Base-by-base conservation (phyloP, 2,113 vertebrate genomes). In the Brachyistius frenatus region DNA sequence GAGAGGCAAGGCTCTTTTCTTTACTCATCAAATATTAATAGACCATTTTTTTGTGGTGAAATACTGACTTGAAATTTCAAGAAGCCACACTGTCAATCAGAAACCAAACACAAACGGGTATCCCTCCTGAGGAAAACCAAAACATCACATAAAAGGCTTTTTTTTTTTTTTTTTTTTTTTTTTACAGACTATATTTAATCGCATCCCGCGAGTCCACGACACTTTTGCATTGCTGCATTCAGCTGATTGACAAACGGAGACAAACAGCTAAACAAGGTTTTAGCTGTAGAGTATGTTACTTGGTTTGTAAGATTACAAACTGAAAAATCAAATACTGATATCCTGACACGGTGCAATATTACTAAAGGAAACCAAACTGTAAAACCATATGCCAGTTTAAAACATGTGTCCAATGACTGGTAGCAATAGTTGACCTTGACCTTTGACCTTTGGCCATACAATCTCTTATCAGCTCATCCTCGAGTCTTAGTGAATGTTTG, bases 21-120 rank as follows among this genome's bases (percentile, higher is more conserved):
- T 80, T 16, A 64, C 15, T 46, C 61, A 61, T 87, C 61, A 85
- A 87, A 77, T 73, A 77, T 84, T 82, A 62, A 84, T 53, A 53
- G 46, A 58, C 7, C 53, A 39, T 77, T 69, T 86, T 23, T 56
- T 60, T 71, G 64, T 54, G 44, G 58, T 44, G 72, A 84, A 78
- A 78, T 31, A 83, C 33, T 13, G 46, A 78, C 23, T 75, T 54
- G 23, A 82, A 73, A 37, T 71, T 57, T 78, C 46, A 67, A 32
- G 53, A 71, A 0, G 30, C 3, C 5, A n/a, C 63, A 7, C 76
- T 73, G 76, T 83, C 85, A 83, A 56, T 89, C 83, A 86, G 64
- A 67, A 23, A 23, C 23, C 1, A 13, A 2, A 66, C 80, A 83
- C 70, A 72, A 55, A 63, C 23, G 9, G 16, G 62, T 39, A 10